Evolutionary conservation across 2,113 vertebrate genomes (phyloP).

Genomic region (Pseudonaja textilis): DNA sequence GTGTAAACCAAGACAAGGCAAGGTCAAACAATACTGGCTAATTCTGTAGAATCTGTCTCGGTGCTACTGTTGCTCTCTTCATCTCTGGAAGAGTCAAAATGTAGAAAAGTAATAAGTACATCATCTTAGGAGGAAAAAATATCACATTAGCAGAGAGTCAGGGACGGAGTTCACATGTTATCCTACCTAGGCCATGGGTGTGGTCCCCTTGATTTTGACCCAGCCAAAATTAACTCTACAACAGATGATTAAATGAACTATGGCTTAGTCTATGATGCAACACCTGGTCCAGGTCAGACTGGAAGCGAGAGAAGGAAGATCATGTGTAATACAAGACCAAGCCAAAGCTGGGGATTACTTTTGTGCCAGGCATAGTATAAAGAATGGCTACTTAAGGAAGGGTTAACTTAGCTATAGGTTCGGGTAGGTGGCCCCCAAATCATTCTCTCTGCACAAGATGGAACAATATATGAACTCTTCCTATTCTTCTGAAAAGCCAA

Average conservation of each 20-base stretch:
- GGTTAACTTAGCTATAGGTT: neutral
- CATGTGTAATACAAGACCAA: neutral
- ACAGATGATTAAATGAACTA: neutral
- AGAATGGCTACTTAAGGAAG: neutral
- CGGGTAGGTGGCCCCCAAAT: neutral
- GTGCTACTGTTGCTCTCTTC: conserved; percentile 74
- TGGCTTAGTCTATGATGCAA: neutral
- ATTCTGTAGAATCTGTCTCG: conserved; percentile 75
- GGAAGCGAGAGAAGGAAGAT: neutral
- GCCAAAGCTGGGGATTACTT: neutral
- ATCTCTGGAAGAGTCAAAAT: conserved; percentile 54
- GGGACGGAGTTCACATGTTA: neutral
- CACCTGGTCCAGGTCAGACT: neutral
- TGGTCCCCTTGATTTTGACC: neutral
- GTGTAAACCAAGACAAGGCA: rapidly evolving
- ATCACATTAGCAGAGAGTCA: neutral
- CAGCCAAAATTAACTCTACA: neutral
- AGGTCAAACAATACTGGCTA: conserved; percentile 76
- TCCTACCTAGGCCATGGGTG: neutral
- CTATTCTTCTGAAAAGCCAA: neutral
- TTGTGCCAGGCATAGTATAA: neutral
- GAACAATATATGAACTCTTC: neutral
- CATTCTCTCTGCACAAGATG: neutral
- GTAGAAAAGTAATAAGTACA: neutral
- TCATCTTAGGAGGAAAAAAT: neutral